phyloP scores from a whole-genome alignment of 2,113 vertebrate genomes.

The Polypterus bichir region DNA sequence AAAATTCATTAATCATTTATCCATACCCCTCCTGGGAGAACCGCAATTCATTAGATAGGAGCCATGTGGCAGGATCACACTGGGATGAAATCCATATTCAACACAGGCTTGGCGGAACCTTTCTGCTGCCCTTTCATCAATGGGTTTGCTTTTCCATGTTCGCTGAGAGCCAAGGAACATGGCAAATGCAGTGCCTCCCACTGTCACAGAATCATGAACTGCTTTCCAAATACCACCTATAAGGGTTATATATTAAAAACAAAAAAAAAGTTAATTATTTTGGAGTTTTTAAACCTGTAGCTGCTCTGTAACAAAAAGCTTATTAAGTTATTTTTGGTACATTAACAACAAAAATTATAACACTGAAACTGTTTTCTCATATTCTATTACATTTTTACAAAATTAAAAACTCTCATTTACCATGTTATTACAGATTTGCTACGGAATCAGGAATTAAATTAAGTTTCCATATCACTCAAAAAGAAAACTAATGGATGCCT shows the following conservation, averaged over 20 bases:
- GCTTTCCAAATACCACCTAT: constrained; percentile 62
- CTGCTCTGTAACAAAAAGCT: not conserved
- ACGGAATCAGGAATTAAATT: no score
- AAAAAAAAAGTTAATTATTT: not conserved
- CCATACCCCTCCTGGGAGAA: constrained; percentile 50
- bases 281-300: not conserved
- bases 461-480: no score
- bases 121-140: constrained; percentile 37
- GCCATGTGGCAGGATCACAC: constrained; percentile 53
- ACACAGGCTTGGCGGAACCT: constrained; percentile 40
- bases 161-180: constrained; percentile 57
- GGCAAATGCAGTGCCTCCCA: constrained; percentile 48
- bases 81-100: constrained; percentile 32
- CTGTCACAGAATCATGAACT: constrained; percentile 35
- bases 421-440: no score
- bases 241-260: not conserved
- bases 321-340: not conserved
- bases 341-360: not conserved
- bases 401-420: no score
- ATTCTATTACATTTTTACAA: not conserved
- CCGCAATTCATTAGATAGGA: constrained; percentile 66
- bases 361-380: not conserved
- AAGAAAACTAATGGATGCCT: no score
- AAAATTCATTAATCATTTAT: no score
- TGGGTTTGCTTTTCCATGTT: constrained; percentile 45